Conservation (phyloP, 2,113 vertebrate genomes). For the Rhinogobius similis region DNA sequence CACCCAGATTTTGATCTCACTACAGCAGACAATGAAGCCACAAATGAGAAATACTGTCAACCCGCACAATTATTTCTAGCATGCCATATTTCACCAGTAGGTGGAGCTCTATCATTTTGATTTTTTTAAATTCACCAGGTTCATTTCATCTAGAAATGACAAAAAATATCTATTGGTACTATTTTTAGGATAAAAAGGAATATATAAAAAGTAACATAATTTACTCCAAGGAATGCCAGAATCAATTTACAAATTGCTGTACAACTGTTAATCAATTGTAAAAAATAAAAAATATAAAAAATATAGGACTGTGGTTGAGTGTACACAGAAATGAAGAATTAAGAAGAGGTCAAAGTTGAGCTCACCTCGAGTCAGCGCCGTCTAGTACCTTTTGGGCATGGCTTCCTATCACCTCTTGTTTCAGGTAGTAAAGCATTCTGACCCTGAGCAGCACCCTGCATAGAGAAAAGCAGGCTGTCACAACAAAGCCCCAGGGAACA, state of each 20-base stretch:
- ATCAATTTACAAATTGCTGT: neutral
- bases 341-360: slow-evolving; percentile 22
- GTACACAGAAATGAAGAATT: neutral
- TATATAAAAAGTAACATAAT: neutral
- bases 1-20: slow-evolving; percentile 95
- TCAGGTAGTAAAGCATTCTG: slow-evolving; percentile 98
- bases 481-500: slow-evolving; percentile 56
- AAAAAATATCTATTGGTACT: neutral
- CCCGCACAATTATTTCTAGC: neutral
- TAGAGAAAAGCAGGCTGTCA: slow-evolving; percentile 66
- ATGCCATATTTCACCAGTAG: slow-evolving; percentile 61
- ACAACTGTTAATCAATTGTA: too few species aligned
- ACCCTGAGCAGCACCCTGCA: slow-evolving; percentile 94
- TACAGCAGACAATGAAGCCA: slow-evolving; percentile 53
- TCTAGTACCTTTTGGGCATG: slow-evolving; percentile 91
- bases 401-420: slow-evolving; percentile 96
- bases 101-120: slow-evolving; percentile 54
- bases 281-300: neutral
- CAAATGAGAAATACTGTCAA: neutral
- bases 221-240: neutral
- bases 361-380: slow-evolving; percentile 90
- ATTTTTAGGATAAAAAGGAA: neutral
- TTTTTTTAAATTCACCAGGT: slow-evolving; percentile 42
- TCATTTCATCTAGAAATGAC: slow-evolving; percentile 17
- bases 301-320: neutral